Evolutionary conservation across 2,888 invertebrate species (phyloP).

Genomic region (Poecilobothrus nobilitatus): DNA sequence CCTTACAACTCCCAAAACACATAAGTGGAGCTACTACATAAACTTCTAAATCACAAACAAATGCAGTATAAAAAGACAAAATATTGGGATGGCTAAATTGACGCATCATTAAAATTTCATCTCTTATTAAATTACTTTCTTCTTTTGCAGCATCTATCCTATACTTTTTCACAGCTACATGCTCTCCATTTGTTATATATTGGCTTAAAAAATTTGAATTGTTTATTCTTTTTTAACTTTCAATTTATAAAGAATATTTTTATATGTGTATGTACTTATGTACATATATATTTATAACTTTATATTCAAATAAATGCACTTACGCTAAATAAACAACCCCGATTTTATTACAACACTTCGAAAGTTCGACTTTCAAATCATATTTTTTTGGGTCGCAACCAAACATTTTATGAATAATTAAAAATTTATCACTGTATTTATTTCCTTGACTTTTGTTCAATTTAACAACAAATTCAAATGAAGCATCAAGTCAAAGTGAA

Average conservation of each 20-base stretch:
- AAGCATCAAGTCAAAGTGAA: too few relatives aligned
- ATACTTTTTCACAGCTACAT: constrained; percentile 67
- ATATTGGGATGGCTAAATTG: constrained; percentile 74
- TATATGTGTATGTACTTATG: too few relatives aligned
- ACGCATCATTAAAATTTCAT: constrained; percentile 68
- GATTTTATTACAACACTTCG: constrained; percentile 60
- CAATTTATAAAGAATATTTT: too few relatives aligned
- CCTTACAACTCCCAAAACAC: constrained; percentile 75
- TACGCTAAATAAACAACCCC: constrained; percentile 61
- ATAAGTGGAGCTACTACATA: constrained; percentile 74
- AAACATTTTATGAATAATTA: background rate
- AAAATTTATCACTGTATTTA: too few relatives aligned
- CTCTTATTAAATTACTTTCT: constrained; percentile 52
- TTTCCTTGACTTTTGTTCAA: too few relatives aligned
- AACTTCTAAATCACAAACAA: constrained; percentile 67
- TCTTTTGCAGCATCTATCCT: constrained; percentile 62
- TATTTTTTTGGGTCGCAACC: constrained; percentile 37
- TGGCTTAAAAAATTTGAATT: constrained; percentile 29
- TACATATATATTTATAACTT: background rate
- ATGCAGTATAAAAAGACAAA: constrained; percentile 64
- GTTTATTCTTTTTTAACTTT: too few relatives aligned
- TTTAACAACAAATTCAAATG: too few relatives aligned
- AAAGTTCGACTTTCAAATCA: constrained; percentile 57
- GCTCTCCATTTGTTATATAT: constrained; percentile 55
- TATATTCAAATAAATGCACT: background rate